A percentile compares a stretch with the other conserved stretches of the same genome.
phyloP scores from a whole-genome alignment of 2,797 vertebrate genomes.

The Tragopan temminckii region DNA sequence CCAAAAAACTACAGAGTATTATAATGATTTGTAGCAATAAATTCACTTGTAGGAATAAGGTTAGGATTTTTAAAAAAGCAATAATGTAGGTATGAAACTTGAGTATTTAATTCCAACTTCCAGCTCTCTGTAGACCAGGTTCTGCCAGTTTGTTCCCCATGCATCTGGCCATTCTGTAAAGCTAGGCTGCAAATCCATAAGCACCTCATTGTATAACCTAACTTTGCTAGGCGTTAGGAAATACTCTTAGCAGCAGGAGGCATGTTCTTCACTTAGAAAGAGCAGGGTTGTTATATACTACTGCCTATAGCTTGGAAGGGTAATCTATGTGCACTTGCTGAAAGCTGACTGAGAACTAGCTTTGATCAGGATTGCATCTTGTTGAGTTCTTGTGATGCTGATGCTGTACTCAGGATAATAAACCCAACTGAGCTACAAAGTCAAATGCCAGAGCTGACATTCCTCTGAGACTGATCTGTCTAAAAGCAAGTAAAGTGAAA shows the following conservation, averaged over 20 bases:
- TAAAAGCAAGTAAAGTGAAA: not conserved
- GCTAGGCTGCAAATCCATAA: not conserved
- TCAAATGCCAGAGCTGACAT: slow-evolving; percentile 14
- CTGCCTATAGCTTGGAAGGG: not conserved
- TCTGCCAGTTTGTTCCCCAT: not conserved
- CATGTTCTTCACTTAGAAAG: not conserved
- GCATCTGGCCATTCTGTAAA: not conserved
- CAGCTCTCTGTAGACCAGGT: not conserved
- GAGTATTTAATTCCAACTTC: not conserved
- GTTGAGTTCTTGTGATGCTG: not conserved
- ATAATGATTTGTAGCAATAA: not conserved
- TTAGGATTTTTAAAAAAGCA: not conserved
- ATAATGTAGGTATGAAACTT: not conserved
- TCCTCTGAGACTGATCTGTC: not conserved
- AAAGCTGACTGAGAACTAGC: not conserved
- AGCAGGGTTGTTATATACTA: not conserved
- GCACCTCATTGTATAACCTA: not conserved
- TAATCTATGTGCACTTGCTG: fast-evolving
- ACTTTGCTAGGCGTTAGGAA: not conserved
- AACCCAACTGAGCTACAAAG: not conserved
- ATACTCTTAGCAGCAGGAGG: not conserved
- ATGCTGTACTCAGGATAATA: not conserved
- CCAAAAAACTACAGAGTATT: not conserved
- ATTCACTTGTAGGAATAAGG: not conserved
- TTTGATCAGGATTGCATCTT: not conserved